Percentiles rank a stretch among this genome's conserved stretches.
These are phyloP conservation scores for Dusona sp. DNA, from an alignment of 2,888 invertebrate species.

Conservation along the genomic window DNA sequence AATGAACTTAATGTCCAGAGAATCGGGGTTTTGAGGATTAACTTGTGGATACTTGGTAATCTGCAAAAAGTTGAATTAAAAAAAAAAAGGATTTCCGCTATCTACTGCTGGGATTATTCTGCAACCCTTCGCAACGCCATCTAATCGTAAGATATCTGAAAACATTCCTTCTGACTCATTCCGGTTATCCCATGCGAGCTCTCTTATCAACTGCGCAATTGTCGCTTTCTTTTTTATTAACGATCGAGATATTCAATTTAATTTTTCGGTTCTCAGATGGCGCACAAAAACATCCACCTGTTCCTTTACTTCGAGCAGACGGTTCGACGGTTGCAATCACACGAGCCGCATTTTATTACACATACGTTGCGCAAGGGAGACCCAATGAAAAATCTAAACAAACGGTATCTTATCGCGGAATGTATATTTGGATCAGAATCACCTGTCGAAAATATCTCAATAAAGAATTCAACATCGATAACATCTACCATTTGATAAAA, in stretches of 20 bases:
- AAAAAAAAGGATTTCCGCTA: background rate
- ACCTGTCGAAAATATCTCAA: background rate
- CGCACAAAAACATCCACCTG: slow-evolving; percentile 61
- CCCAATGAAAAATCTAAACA: slow-evolving; percentile 26
- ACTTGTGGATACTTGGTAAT: background rate
- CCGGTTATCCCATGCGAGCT: background rate
- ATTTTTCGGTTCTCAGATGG: slow-evolving; percentile 54
- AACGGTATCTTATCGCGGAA: slow-evolving; percentile 32
- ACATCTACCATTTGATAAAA: background rate
- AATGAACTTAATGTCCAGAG: background rate
- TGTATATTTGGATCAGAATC: slow-evolving; percentile 28
- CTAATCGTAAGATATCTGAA: background rate
- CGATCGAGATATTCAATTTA: slow-evolving; percentile 15
- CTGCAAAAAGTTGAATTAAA: background rate
- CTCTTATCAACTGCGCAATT: background rate
- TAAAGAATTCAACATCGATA: background rate
- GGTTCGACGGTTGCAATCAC: background rate
- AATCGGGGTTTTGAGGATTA: background rate
- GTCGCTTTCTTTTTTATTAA: slow-evolving; percentile 5
- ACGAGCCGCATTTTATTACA: background rate
- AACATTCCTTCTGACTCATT: background rate
- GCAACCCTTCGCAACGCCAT: slow-evolving; percentile 37
- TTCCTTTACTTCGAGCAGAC: slow-evolving; percentile 19
- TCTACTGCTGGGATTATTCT: background rate
- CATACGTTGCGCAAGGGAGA: slow-evolving; percentile 43